Evolutionary conservation across 2,797 vertebrate genomes (phyloP).

Genomic region (Miichthys miiuy): DNA sequence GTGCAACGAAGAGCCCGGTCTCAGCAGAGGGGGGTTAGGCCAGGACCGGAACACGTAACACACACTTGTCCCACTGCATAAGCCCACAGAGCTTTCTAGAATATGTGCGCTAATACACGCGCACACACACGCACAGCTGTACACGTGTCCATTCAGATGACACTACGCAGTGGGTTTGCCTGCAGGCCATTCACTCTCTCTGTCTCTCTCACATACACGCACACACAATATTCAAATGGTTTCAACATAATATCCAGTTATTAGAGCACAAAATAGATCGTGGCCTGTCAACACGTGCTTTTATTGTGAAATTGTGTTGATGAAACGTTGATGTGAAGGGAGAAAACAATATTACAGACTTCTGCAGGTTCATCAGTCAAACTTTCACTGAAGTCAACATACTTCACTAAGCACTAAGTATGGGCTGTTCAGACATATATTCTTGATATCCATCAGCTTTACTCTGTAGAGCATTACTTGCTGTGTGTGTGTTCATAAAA

Average conservation of each 20-base stretch:
- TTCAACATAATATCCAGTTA: neutral
- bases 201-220: neutral
- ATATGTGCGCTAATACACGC: neutral
- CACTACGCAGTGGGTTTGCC: conserved; percentile 6
- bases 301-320: conserved; percentile 2
- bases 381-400: neutral
- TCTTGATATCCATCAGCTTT: no score
- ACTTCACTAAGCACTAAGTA: neutral
- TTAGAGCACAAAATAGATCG: neutral
- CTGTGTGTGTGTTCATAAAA: neutral
- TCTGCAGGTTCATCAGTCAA: neutral
- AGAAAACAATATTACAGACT: neutral
- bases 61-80: neutral
- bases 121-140: conserved; percentile 13
- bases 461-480: neutral
- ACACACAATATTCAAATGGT: neutral
- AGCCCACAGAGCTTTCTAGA: conserved; percentile 30
- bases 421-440: no score
- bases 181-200: neutral
- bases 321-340: no score
- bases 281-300: neutral
- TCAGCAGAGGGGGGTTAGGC: neutral
- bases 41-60: neutral
- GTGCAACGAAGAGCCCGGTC: neutral
- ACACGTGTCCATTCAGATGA: conserved; percentile 39